Percentiles rank a stretch among this genome's conserved stretches.
Evolutionary conservation across 2,797 vertebrate species (phyloP).

Genomic region (Notolepis coatsorum): DNA sequence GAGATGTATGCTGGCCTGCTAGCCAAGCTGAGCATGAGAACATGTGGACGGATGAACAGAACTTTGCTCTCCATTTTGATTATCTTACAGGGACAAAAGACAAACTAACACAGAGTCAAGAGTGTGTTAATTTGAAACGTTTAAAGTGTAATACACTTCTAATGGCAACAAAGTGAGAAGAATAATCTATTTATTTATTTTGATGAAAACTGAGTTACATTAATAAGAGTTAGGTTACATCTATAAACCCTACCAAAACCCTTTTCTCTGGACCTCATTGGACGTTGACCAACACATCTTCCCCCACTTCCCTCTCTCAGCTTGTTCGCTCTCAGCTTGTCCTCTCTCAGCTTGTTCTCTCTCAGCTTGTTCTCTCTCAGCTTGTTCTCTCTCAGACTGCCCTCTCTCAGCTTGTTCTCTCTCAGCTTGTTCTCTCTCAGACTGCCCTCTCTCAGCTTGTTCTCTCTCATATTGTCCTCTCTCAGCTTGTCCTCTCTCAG

Average conservation of each 20-base stretch:
- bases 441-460: constrained; percentile 24
- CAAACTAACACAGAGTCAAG: no score
- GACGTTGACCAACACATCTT: constrained; percentile 34
- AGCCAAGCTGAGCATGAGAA: neutral
- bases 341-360: neutral
- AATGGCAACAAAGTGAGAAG: no score
- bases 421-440: neutral
- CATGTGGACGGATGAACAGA: neutral
- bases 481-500: constrained; percentile 24
- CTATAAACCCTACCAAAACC: no score
- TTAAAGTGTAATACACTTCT: no score
- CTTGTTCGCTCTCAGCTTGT: neutral
- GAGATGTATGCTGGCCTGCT: neutral
- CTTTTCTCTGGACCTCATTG: constrained; percentile 15
- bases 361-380: neutral
- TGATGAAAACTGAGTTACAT: no score
- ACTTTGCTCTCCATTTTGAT: neutral
- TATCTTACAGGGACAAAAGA: no score
- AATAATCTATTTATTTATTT: no score
- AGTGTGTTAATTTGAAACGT: no score
- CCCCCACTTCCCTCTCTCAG: no score
- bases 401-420: neutral
- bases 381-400: neutral
- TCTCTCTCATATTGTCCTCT: neutral
- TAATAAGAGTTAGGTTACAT: no score